A percentile compares a stretch with the other conserved stretches of the same genome.
Conservation (phyloP, 2,113 vertebrate genomes). For the Coregonus clupeaformis region DNA sequence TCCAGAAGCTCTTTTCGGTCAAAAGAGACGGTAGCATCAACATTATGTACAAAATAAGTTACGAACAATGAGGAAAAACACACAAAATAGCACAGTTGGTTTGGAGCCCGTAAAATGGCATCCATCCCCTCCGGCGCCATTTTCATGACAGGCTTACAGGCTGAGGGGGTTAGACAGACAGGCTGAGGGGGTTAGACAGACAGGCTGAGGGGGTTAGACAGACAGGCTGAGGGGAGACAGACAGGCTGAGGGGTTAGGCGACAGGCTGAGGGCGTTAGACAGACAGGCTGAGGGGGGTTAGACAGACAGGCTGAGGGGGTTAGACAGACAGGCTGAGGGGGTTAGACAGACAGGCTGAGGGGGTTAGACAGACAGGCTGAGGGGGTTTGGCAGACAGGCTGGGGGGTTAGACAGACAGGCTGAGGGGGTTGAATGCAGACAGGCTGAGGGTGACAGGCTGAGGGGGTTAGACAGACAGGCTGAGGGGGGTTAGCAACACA, state of each 20-base stretch:
- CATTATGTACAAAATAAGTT: too few relatives aligned
- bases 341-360: not conserved
- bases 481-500: not conserved
- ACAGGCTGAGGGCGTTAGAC: conserved; percentile 7
- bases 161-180: conserved; percentile 2
- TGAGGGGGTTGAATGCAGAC: not conserved
- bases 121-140: too few relatives aligned
- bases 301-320: not conserved
- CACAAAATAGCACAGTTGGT: too few relatives aligned
- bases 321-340: too few relatives aligned
- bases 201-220: conserved; percentile 3
- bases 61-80: too few relatives aligned
- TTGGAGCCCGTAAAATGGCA: too few relatives aligned
- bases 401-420: not conserved
- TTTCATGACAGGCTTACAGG: too few relatives aligned
- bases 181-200: not conserved
- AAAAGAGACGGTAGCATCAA: too few relatives aligned
- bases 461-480: not conserved
- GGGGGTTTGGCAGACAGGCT: too few relatives aligned
- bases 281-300: not conserved
- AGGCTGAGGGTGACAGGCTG: not conserved
- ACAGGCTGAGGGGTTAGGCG: not conserved
- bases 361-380: not conserved
- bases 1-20: too few relatives aligned
- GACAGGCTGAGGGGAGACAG: not conserved